Evolutionary conservation across 1,140 invertebrate genomes (phyloP), one percentile per base, ranked within the genome.

Genomic region (Lordiphosa mommai): DNA sequence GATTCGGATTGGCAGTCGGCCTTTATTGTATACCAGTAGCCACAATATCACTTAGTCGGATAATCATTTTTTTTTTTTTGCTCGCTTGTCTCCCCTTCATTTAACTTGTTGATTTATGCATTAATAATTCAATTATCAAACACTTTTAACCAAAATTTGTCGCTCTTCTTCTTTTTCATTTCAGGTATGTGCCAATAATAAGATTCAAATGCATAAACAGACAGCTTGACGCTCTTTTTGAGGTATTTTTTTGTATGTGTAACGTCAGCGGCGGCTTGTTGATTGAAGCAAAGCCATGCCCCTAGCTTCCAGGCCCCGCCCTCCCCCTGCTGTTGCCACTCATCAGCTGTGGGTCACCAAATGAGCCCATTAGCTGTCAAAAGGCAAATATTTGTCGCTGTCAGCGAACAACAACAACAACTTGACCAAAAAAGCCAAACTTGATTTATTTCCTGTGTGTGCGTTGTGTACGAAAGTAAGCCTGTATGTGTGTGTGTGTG

Each of bases 321-420:
- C 37, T 5, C 30, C 16, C 8, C 6, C 10, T 16, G 7, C n/a
- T 3, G 23, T 27, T 27, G 12, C 4, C 5, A 16, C 10, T n/a
- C 27, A 9, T 7, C 56, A 49, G 32, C 37, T 51, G 58, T 36
- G 38, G 72, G 68, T 71, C 72, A 53, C 65, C 46, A 63, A 80
- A 71, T 82, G 76, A 76, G 76, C 48, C 77, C 77, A 84, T 80
- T 82, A 82, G 77, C 76, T 82, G 76, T 68, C 77, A 68, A 84
- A 72, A 82, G 71, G 38, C 76, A 82, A 80, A 82, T 82, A 82
- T 82, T 82, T 82, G 72, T 72, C 55, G 63, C 47, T 76, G 73
- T 79, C 73, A 41, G 47, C 37, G 37, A 51, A 56, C 55, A 43
- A 32, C 67, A 34, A 72, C 57, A 59, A n/a, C 52, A 17, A 37